phyloP scores from a whole-genome alignment of 2,797 vertebrate species.

The Myripristis murdjan region DNA sequence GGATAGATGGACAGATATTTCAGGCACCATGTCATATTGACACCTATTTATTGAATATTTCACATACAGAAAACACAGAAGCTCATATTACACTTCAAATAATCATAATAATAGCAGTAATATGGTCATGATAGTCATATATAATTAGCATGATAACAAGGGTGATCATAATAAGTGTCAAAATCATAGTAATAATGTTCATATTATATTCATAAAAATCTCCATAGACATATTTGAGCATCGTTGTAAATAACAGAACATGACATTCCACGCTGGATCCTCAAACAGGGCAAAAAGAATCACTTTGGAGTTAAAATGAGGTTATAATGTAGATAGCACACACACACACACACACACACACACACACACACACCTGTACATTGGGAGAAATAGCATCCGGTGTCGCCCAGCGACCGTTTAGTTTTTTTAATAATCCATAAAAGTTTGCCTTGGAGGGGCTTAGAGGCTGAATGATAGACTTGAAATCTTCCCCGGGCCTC shows the following conservation, averaged over 20 bases:
- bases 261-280: slow-evolving; percentile 46
- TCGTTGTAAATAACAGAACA: slow-evolving; percentile 59
- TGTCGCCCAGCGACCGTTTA: slow-evolving; percentile 88
- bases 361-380: slow-evolving; percentile 49
- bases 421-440: slow-evolving; percentile 68
- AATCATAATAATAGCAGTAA: slow-evolving; percentile 74
- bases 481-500: slow-evolving; percentile 7
- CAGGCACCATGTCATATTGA: slow-evolving; percentile 51
- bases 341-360: slow-evolving; percentile 34
- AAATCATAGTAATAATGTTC: slow-evolving; percentile 69
- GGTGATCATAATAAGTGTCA: slow-evolving; percentile 61
- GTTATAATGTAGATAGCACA: slow-evolving; percentile 52
- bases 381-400: slow-evolving; percentile 73
- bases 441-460: slow-evolving; percentile 37
- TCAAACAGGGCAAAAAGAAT: slow-evolving; percentile 60
- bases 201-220: slow-evolving; percentile 58
- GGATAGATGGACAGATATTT: neutral
- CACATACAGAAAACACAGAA: slow-evolving; percentile 89
- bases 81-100: slow-evolving; percentile 76
- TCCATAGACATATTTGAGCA: slow-evolving; percentile 70
- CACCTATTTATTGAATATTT: slow-evolving; percentile 91
- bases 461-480: slow-evolving; percentile 29
- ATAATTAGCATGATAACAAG: slow-evolving; percentile 69
- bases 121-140: slow-evolving; percentile 71
- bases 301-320: slow-evolving; percentile 60